These are phyloP conservation scores for Cyrtorhinus lividipennis DNA, from an alignment of 1,140 invertebrate species.

Conservation along the genomic window DNA sequence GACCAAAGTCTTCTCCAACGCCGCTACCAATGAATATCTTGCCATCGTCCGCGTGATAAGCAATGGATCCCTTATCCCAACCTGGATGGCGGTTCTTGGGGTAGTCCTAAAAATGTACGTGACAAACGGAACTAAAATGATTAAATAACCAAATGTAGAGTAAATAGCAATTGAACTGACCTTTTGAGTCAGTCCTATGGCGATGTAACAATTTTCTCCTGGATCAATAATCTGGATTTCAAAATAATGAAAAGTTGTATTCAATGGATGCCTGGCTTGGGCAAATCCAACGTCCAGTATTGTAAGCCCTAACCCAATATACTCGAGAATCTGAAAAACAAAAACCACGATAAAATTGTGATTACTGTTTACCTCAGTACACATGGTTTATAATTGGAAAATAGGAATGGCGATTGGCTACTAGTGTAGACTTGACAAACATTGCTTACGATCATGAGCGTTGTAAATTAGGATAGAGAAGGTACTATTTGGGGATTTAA, in stretches of 20 bases:
- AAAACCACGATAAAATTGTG: no score
- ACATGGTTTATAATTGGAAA: no score
- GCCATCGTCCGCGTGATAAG: conserved; percentile 46
- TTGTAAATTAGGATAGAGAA: no score
- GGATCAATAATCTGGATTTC: conserved; percentile 44
- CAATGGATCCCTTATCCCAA: conserved; percentile 43
- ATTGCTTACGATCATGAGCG: no score
- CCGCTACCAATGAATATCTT: conserved; percentile 43
- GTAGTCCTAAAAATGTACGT: conserved; percentile 34
- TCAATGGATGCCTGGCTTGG: conserved; percentile 37
- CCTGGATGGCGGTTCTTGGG: conserved; percentile 41
- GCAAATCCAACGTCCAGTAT: conserved; percentile 43
- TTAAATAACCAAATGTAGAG: no score
- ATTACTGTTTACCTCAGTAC: no score
- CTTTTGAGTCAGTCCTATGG: conserved; percentile 40
- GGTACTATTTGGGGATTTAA: no score
- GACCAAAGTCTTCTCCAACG: conserved; percentile 41
- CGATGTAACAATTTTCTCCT: conserved; percentile 42
- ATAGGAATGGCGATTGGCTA: no score
- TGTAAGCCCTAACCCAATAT: conserved; percentile 38
- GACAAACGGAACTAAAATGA: neutral
- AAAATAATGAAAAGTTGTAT: conserved; percentile 42
- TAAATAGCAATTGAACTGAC: no score
- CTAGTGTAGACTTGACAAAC: no score
- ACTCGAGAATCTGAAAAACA: conserved; percentile 35